A percentile compares a stretch with the other conserved stretches of the same genome.
These are phyloP conservation scores for Siniperca obscura DNA, from an alignment of 2,797 vertebrate genomes.

Conservation along the genomic window DNA sequence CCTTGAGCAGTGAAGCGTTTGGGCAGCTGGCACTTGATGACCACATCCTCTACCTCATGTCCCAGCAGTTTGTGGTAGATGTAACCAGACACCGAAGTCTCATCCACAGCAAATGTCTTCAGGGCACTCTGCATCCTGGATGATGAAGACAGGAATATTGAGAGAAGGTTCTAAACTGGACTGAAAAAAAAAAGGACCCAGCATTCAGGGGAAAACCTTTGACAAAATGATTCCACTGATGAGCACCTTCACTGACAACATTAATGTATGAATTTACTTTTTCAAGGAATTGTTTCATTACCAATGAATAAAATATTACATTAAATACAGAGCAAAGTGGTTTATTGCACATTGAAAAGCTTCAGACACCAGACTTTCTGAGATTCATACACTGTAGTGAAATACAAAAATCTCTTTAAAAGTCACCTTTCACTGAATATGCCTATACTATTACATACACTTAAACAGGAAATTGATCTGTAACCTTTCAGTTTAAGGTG, in stretches of 20 bases:
- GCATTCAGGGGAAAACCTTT: neutral
- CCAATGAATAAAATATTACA: neutral
- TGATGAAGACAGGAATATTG: slow-evolving; percentile 5
- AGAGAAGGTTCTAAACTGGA: neutral
- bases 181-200: neutral
- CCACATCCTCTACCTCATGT: slow-evolving; percentile 95
- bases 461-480: neutral
- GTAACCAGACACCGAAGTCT: slow-evolving; percentile 96
- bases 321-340: neutral
- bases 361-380: neutral
- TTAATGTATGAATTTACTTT: neutral
- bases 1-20: slow-evolving; percentile 97
- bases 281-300: neutral
- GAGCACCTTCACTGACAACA: neutral
- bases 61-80: slow-evolving; percentile 96
- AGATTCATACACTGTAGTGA: neutral
- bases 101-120: slow-evolving; percentile 95
- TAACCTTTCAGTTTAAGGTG: neutral
- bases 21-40: slow-evolving; percentile 96
- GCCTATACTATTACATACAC: neutral
- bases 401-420: neutral
- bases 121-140: slow-evolving; percentile 95
- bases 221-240: neutral
- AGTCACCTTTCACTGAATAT: neutral
- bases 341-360: neutral